phyloP scores from a whole-genome alignment of 2,797 vertebrate genomes.

The Premnoplex brunnescens region DNA sequence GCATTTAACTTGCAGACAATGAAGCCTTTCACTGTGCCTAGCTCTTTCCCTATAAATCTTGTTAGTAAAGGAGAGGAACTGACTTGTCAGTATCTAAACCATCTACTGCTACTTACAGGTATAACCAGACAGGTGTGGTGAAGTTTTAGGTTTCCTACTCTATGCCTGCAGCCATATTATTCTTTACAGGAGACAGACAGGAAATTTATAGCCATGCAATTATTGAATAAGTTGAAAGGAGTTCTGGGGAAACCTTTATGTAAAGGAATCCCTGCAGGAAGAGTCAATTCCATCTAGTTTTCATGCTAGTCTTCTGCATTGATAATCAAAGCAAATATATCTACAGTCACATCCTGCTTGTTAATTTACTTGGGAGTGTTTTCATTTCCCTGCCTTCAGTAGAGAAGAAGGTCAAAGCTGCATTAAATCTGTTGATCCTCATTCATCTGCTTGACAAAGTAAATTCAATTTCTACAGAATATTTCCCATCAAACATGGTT shows the following conservation, averaged over 20 bases:
- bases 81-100: slow-evolving; percentile 11
- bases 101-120: background rate
- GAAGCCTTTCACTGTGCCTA: background rate
- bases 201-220: slow-evolving; percentile 44
- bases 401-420: background rate
- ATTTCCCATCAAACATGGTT: background rate
- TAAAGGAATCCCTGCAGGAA: background rate
- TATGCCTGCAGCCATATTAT: slow-evolving; percentile 25
- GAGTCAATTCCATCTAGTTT: background rate
- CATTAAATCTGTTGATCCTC: background rate
- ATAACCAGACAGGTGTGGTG: background rate
- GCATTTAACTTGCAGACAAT: slow-evolving; percentile 3
- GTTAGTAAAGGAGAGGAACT: background rate
- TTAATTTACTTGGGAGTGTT: background rate
- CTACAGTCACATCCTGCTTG: background rate
- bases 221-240: background rate
- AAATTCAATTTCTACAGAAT: background rate
- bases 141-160: slow-evolving; percentile 13
- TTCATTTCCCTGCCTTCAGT: background rate
- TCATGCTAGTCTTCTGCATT: background rate
- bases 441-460: background rate
- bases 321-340: slow-evolving; percentile 1
- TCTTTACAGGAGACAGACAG: background rate
- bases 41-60: slow-evolving; percentile 38
- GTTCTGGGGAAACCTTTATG: background rate